phyloP scores from a whole-genome alignment of 2,797 vertebrate genomes.

The Anguilla pacifica region DNA sequence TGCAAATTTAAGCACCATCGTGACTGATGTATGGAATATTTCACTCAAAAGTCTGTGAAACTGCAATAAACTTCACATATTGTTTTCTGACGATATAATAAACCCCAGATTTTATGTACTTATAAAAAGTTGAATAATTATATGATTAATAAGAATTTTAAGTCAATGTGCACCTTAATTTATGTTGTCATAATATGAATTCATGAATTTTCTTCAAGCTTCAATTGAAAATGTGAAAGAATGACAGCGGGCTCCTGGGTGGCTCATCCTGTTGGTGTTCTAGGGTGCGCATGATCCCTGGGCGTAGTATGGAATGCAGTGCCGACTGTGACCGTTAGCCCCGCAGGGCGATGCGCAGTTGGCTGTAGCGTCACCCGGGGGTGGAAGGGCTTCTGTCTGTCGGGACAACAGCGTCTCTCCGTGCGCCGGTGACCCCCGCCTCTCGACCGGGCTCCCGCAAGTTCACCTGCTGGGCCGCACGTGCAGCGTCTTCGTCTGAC shows the following conservation, averaged over 20 bases:
- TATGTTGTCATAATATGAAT: no score
- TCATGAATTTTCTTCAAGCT: no score
- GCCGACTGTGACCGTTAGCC: not conserved
- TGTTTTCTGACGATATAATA: not conserved
- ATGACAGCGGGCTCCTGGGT: not conserved
- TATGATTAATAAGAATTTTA: no score
- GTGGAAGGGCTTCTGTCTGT: not conserved
- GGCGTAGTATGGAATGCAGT: not conserved
- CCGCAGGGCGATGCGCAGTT: not conserved
- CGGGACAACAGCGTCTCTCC: not conserved
- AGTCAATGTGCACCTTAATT: not conserved
- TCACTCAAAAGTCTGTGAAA: not conserved
- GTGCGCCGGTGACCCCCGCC: not conserved
- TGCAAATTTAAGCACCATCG: not conserved
- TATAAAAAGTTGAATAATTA: not conserved
- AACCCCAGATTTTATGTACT: not conserved
- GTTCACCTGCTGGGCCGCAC: not conserved
- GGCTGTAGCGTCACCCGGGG: not conserved
- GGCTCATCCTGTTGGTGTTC: no score
- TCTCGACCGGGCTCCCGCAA: not conserved
- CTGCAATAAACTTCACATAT: not conserved
- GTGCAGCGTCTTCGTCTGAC: not conserved
- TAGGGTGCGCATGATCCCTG: not conserved
- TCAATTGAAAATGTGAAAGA: not conserved
- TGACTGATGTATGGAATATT: not conserved